Conservation (phyloP, 2,888 invertebrate species). For the Dynastes maya region DNA sequence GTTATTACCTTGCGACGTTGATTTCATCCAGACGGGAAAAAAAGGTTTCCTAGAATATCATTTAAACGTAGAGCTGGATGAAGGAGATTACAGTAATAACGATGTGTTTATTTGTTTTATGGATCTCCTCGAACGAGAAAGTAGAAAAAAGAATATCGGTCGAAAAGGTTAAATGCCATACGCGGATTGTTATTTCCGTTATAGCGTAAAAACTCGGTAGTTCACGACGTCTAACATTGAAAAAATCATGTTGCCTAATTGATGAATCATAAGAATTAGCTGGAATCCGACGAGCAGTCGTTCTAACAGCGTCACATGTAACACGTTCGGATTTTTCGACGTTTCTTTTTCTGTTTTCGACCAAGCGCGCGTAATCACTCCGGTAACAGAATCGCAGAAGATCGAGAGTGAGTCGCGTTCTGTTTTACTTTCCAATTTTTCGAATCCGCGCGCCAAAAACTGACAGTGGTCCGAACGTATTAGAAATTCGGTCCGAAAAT, state of each 20-base stretch:
- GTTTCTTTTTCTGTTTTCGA: conserved; percentile 25
- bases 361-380: conserved; percentile 18
- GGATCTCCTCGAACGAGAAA: conserved; percentile 18
- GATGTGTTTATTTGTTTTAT: conserved; percentile 11
- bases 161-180: conserved; percentile 45
- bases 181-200: conserved; percentile 50
- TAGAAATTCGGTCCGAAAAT: background rate
- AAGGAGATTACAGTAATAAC: background rate
- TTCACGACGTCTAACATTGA: conserved; percentile 52
- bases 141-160: conserved; percentile 23
- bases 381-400: conserved; percentile 20
- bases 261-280: conserved; percentile 61
- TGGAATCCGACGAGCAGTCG: conserved; percentile 56
- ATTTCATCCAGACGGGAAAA: conserved; percentile 24
- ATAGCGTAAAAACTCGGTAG: conserved; percentile 44
- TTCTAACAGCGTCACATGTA: conserved; percentile 53
- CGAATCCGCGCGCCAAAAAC: conserved; percentile 33
- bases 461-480: background rate
- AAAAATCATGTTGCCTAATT: conserved; percentile 61
- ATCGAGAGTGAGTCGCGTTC: conserved; percentile 21
- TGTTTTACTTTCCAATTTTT: background rate
- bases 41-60: conserved; percentile 44
- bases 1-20: conserved; percentile 28
- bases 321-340: conserved; percentile 45
- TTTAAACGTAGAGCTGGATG: conserved; percentile 31